These are phyloP conservation scores for Trisateles emortualis DNA, from an alignment of 2,888 invertebrate genomes.

Conservation along the genomic window DNA sequence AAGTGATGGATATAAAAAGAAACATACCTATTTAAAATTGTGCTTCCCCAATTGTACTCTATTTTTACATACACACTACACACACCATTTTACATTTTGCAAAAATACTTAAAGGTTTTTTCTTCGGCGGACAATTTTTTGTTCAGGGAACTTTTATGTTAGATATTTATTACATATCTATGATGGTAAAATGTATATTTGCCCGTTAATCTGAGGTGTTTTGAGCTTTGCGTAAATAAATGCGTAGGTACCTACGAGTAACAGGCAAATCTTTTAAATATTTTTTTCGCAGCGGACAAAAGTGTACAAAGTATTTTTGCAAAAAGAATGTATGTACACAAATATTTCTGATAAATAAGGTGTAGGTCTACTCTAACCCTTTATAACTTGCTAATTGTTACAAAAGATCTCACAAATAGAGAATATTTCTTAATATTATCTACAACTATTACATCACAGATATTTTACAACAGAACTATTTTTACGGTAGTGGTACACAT, in stretches of 20 bases:
- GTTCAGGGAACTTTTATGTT: too few relatives aligned
- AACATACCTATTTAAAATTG: slow-evolving; percentile 50
- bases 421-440: slow-evolving; percentile 38
- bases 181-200: too few relatives aligned
- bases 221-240: too few relatives aligned
- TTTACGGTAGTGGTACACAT: slow-evolving; percentile 7
- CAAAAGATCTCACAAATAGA: slow-evolving; percentile 24
- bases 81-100: slow-evolving; percentile 1
- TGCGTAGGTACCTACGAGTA: too few relatives aligned
- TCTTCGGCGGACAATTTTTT: too few relatives aligned
- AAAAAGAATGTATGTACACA: slow-evolving; percentile 11
- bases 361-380: slow-evolving; percentile 18
- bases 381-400: slow-evolving; percentile 5
- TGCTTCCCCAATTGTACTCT: slow-evolving; percentile 65
- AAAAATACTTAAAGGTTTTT: slow-evolving; percentile 13
- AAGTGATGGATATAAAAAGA: slow-evolving; percentile 32
- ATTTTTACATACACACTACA: slow-evolving; percentile 33
- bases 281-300: background rate
- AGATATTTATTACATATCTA: too few relatives aligned
- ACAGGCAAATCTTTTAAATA: background rate
- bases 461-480: slow-evolving; percentile 65
- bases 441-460: slow-evolving; percentile 71
- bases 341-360: slow-evolving; percentile 12
- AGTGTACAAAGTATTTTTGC: background rate
- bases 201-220: too few relatives aligned